Evolutionary conservation across 2,888 invertebrate genomes (phyloP), one percentile per base, ranked within the genome.

Genomic region (Drosophila algonquin): DNA sequence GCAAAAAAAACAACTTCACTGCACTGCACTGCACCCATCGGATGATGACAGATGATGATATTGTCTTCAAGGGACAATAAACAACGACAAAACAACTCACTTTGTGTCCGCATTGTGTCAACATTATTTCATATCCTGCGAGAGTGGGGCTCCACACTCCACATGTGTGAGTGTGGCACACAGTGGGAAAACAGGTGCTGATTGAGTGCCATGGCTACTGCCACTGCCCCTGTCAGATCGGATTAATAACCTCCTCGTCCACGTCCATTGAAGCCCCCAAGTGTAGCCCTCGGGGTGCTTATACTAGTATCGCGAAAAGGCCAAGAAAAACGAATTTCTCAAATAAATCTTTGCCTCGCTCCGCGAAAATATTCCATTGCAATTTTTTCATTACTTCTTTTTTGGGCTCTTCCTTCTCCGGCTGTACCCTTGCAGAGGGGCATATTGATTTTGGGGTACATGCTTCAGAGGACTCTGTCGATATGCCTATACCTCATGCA

Each of bases 361-460:
- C 57, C 30, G 65, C 64, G 50, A 60, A 80, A 79, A 73, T 82
- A 79, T 81, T 79, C 63, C 56, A 46, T 47, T 60, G 77, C 61
- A 73, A 67, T 84, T 79, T 79, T 81, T 82, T 75, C 73, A 83
- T 83, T 84, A 81, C 68, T 63, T 56, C 60, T 32, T 7, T 45
- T 50, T 18, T 18, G 18, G 21, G 47, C 14, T 10, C n/a, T 10
- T 9, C 3, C 16, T 12, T 21, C 6, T 7, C 30, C 0, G 12
- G 3, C 21, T 7, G n/a, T 6, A 40, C 40, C 40, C n/a, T 12
- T 7, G 14, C 14, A 2, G n/a, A 6, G 40, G n/a, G 7, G 40
- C 2, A 40, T 40, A 40, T 40, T 7, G 40, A 7, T 40, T n/a
- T n/a, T 7, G 40, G 35, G 35, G 1, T 2, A 35, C 5, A 14